A percentile compares a stretch with the other conserved stretches of the same genome.
Evolutionary conservation across 2,113 vertebrate species (phyloP).

Genomic region (Pandion haliaetus): DNA sequence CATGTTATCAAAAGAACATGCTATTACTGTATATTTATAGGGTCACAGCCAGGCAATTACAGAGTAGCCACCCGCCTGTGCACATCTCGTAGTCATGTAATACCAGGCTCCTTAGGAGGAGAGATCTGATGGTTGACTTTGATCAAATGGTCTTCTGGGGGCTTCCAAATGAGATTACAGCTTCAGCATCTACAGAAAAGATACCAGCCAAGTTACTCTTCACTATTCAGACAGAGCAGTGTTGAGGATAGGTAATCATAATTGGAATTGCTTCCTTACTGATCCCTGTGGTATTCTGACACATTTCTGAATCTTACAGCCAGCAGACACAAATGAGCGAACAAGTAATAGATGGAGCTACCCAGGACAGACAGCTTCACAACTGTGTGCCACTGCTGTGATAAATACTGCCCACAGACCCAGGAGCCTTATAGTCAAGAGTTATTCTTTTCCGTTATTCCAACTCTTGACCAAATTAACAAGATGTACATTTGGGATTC

Average conservation of each 20-base stretch:
- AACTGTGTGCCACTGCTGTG: background rate
- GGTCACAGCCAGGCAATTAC: constrained; percentile 31
- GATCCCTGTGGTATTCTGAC: background rate
- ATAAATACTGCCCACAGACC: background rate
- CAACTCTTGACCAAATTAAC: background rate
- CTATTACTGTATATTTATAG: constrained; percentile 46
- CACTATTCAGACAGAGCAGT: background rate
- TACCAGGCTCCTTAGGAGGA: background rate
- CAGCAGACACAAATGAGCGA: background rate
- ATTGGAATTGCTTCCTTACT: background rate
- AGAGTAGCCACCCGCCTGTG: background rate
- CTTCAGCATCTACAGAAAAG: background rate
- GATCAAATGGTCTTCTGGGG: background rate
- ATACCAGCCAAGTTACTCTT: background rate
- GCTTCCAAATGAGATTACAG: background rate
- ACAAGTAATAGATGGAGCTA: background rate
- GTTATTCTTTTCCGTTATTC: background rate
- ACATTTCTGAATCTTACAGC: background rate
- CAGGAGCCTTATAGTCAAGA: background rate
- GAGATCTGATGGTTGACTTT: background rate
- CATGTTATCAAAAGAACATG: background rate
- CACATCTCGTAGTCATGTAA: background rate
- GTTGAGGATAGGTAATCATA: background rate
- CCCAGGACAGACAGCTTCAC: background rate
- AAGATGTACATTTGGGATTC: background rate